phyloP scores from a whole-genome alignment of 2,113 vertebrate species.

The Lathamus discolor region DNA sequence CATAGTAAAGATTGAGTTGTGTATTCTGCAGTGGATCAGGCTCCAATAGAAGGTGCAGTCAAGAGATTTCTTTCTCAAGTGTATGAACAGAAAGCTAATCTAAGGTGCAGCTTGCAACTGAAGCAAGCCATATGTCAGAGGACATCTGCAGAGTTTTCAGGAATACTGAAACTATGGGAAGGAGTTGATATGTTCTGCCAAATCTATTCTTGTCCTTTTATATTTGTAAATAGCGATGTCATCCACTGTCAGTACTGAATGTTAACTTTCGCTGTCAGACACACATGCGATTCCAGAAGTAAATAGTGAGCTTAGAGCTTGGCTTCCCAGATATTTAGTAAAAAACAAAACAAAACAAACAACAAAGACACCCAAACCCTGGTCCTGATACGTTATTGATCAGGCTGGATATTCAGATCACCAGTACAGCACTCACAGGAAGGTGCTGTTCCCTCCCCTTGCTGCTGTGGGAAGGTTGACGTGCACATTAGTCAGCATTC shows the following conservation, averaged over 20 bases:
- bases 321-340: not conserved
- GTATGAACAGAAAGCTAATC: not conserved
- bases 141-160: not conserved
- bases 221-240: not conserved
- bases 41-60: not conserved
- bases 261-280: not conserved
- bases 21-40: not conserved
- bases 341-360: not conserved
- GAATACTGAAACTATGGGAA: not conserved
- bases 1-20: not conserved
- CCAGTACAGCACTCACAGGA: not conserved
- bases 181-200: not conserved
- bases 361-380: accelerated
- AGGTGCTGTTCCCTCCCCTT: not conserved
- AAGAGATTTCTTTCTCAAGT: not conserved
- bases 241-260: not conserved
- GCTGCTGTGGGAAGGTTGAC: not conserved
- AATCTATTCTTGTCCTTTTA: not conserved
- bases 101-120: not conserved
- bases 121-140: not conserved
- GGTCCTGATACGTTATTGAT: not conserved
- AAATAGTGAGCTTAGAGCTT: not conserved
- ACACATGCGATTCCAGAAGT: not conserved
- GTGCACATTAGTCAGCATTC: not conserved
- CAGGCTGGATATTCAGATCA: not conserved